A percentile compares a stretch with the other conserved stretches of the same genome.
phyloP scores from a whole-genome alignment of 1,140 invertebrate genomes.

The Eciton burchellii region DNA sequence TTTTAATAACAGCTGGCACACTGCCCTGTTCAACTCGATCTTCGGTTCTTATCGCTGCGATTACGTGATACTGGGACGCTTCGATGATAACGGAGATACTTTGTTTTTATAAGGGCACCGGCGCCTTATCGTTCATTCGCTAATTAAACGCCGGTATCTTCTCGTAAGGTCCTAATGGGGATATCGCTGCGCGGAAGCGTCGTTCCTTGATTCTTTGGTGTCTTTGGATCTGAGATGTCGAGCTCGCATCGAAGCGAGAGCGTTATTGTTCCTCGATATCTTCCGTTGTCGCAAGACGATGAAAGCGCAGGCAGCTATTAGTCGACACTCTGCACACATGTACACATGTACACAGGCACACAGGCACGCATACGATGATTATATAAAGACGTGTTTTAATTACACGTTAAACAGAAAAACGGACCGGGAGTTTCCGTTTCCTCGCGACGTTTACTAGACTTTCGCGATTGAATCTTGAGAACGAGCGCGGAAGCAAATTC shows the following conservation, averaged over 20 bases:
- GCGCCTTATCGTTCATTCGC: background rate
- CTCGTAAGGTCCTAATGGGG: background rate
- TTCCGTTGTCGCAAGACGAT: background rate
- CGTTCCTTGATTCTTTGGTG: background rate
- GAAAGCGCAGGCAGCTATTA: background rate
- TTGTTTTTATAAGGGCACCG: constrained; percentile 26
- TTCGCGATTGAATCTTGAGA: background rate
- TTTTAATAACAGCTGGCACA: constrained; percentile 84
- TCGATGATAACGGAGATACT: background rate
- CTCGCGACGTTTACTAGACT: too few relatives aligned
- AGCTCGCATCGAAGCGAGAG: background rate
- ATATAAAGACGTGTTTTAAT: too few relatives aligned
- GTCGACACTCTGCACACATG: background rate
- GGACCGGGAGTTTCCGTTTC: too few relatives aligned
- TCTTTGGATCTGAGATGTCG: background rate
- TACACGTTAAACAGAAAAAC: too few relatives aligned
- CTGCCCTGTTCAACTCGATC: constrained; percentile 74
- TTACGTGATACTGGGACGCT: constrained; percentile 22
- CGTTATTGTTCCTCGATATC: background rate
- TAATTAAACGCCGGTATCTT: background rate
- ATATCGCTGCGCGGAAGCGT: background rate
- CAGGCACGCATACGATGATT: too few relatives aligned
- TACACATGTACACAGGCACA: too few relatives aligned
- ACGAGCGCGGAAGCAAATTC: background rate
- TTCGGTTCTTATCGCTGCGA: constrained; percentile 30